Evolutionary conservation across 2,113 vertebrate species (phyloP).

Genomic region (Asarcornis scutulata): DNA sequence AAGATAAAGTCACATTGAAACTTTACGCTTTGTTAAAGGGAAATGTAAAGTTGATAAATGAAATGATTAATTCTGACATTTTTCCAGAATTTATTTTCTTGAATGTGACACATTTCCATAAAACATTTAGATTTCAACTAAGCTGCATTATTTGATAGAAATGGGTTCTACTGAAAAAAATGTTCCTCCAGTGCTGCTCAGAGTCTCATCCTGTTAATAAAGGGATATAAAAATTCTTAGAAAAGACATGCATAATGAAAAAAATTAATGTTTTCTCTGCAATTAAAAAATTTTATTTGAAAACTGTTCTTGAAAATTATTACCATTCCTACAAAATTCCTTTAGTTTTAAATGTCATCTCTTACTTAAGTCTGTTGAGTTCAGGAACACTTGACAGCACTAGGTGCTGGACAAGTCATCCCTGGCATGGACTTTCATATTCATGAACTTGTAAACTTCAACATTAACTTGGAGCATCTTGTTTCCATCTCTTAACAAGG

Average conservation of each 20-base stretch:
- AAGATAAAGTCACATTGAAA: background rate
- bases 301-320: background rate
- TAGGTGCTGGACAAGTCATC: background rate
- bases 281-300: background rate
- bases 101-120: background rate
- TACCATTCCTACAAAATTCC: background rate
- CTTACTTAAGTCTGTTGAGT: background rate
- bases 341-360: background rate
- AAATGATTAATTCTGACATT: background rate
- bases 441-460: conserved; percentile 8
- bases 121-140: background rate
- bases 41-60: background rate
- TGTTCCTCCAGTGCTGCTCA: background rate
- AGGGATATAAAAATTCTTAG: background rate
- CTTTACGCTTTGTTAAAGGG: background rate
- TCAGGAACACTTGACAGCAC: background rate
- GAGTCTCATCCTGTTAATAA: background rate
- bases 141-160: background rate
- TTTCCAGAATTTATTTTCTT: background rate
- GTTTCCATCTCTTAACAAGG: conserved; percentile 30
- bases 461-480: conserved; percentile 6
- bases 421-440: background rate
- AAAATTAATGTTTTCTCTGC: background rate
- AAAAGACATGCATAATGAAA: background rate
- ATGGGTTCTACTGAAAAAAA: background rate